phyloP scores from a whole-genome alignment of 2,888 invertebrate species.

The Archips xylosteana region DNA sequence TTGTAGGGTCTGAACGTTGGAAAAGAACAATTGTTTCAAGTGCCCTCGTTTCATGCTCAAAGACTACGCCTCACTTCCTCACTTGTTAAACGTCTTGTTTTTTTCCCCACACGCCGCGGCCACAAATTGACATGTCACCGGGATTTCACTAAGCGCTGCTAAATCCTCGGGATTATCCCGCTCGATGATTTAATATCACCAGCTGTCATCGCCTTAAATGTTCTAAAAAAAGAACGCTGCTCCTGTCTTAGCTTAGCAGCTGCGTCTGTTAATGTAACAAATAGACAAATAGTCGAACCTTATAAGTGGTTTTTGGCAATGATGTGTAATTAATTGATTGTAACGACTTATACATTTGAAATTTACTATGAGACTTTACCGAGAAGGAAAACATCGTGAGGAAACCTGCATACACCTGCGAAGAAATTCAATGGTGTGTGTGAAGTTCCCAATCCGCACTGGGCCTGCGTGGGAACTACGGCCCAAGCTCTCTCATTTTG shows the following conservation, averaged over 20 bases:
- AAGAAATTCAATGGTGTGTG: too few species aligned
- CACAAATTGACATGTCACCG: conserved; percentile 62
- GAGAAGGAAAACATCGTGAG: too few species aligned
- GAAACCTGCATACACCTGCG: too few species aligned
- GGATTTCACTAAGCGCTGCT: conserved; percentile 56
- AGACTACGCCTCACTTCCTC: conserved; percentile 36
- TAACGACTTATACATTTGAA: too few species aligned
- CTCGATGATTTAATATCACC: conserved; percentile 68
- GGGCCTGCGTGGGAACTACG: too few species aligned
- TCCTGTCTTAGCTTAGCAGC: conserved; percentile 47
- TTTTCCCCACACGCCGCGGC: conserved; percentile 47
- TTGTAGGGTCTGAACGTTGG: too few species aligned
- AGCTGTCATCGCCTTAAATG: conserved; percentile 72
- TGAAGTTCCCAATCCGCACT: too few species aligned
- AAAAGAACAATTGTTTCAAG: background rate
- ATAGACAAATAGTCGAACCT: conserved; percentile 14
- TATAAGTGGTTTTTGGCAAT: conserved; percentile 15
- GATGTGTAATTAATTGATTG: conserved; percentile 6
- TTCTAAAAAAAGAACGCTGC: conserved; percentile 47
- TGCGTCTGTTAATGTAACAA: conserved; percentile 42
- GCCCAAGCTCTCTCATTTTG: too few species aligned
- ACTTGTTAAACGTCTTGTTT: conserved; percentile 45
- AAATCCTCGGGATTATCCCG: conserved; percentile 63
- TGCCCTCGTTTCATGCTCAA: conserved; percentile 8
- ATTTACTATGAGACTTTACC: too few species aligned